Evolutionary conservation across 2,797 vertebrate species (phyloP).

Genomic region (Leuciscus waleckii): DNA sequence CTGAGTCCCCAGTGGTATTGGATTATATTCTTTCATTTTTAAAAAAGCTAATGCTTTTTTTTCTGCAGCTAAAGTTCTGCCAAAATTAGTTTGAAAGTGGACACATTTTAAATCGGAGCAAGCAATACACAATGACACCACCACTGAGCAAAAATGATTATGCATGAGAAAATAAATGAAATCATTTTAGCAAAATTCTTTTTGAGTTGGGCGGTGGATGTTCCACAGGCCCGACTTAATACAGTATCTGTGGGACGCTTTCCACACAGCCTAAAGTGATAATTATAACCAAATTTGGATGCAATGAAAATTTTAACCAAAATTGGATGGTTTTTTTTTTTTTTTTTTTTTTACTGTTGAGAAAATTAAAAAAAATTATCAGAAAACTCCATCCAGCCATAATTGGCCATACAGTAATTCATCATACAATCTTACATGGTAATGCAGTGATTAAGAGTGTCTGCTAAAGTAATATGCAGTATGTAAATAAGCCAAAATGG

Average conservation of each 20-base stretch:
- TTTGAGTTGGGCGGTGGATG: conserved; percentile 54
- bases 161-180: conserved; percentile 6
- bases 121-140: conserved; percentile 6
- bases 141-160: conserved; percentile 11
- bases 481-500: not conserved
- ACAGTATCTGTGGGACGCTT: conserved; percentile 28
- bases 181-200: conserved; percentile 58
- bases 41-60: not conserved
- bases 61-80: not conserved
- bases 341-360: conserved; percentile 14
- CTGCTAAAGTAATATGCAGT: not conserved
- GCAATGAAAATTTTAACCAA: no score
- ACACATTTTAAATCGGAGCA: conserved; percentile 5
- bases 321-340: no score
- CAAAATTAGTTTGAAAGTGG: not conserved
- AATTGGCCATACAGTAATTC: not conserved
- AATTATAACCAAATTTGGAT: conserved; percentile 30
- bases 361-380: not conserved
- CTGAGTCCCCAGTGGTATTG: not conserved
- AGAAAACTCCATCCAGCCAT: not conserved
- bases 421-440: not conserved
- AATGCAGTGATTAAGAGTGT: not conserved
- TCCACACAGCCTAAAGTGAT: conserved; percentile 34
- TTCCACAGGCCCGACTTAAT: conserved; percentile 30
- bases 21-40: conserved; percentile 2